Evolutionary conservation across 1,140 invertebrate species (phyloP).

Genomic region (Zaprionus ghesquierei): DNA sequence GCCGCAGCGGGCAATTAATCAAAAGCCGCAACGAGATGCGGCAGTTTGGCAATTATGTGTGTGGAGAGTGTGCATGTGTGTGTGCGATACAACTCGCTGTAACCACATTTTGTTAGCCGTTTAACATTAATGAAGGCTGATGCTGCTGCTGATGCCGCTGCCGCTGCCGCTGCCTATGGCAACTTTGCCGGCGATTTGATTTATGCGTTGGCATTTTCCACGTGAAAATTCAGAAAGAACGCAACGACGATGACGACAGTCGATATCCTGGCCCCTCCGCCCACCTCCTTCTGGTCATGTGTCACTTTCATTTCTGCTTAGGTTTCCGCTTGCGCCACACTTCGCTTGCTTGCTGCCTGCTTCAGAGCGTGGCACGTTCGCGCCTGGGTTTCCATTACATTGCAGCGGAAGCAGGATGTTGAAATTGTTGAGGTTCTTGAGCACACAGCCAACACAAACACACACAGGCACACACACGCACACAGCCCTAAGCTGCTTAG

Average conservation of each 20-base stretch:
- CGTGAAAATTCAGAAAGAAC: constrained; percentile 25
- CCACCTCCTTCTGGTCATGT: constrained; percentile 40
- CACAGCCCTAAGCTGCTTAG: constrained; percentile 60
- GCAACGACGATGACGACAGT: neutral
- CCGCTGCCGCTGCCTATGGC: constrained; percentile 20
- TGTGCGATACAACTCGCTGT: neutral
- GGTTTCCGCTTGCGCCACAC: constrained; percentile 65
- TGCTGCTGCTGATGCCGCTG: too few species aligned
- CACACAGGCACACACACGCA: neutral
- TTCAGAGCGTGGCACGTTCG: constrained; percentile 29
- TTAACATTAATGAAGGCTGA: constrained; percentile 49
- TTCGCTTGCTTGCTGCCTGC: constrained; percentile 35
- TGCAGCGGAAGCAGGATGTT: constrained; percentile 74
- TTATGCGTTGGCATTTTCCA: constrained; percentile 41
- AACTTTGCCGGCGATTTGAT: constrained; percentile 37
- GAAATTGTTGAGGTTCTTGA: constrained; percentile 66
- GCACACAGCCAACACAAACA: neutral
- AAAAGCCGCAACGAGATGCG: constrained; percentile 59
- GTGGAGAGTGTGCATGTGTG: neutral
- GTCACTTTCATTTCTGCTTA: constrained; percentile 66
- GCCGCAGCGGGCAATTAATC: constrained; percentile 71
- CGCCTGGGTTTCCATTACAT: constrained; percentile 67
- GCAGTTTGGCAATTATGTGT: constrained; percentile 54
- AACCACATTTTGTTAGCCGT: constrained; percentile 36
- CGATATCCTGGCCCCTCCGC: constrained; percentile 30